Conservation (phyloP, 2,888 invertebrate species). For the Zeuzera pyrina region DNA sequence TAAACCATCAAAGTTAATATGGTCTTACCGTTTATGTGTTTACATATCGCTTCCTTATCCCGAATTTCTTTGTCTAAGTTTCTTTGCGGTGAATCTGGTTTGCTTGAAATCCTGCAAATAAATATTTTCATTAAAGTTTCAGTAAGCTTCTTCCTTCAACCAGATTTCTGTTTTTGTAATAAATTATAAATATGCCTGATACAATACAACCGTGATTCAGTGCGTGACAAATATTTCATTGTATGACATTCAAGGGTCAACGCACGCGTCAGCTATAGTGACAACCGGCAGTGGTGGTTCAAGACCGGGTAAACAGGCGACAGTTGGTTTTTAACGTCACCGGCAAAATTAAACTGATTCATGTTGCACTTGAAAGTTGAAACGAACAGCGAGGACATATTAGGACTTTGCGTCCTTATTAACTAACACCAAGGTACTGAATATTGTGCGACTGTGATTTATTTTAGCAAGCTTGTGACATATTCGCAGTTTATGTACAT, state of each 20-base stretch:
- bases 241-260: constrained; percentile 55
- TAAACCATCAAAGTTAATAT: constrained; percentile 9
- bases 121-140: constrained; percentile 14
- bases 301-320: constrained; percentile 31
- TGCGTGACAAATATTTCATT: constrained; percentile 46
- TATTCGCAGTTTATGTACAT: too few relatives aligned
- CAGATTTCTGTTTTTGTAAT: too few relatives aligned
- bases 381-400: background rate
- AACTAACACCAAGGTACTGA: too few relatives aligned
- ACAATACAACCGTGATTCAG: constrained; percentile 29
- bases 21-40: constrained; percentile 61
- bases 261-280: constrained; percentile 38
- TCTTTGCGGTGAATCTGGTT: constrained; percentile 46
- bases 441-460: too few relatives aligned
- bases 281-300: constrained; percentile 17
- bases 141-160: background rate
- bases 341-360: constrained; percentile 51
- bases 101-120: constrained; percentile 46
- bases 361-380: constrained; percentile 19
- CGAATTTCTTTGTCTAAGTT: constrained; percentile 52
- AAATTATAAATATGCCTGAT: background rate
- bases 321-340: constrained; percentile 34
- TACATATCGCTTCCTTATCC: constrained; percentile 49
- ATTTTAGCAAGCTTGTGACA: too few relatives aligned
- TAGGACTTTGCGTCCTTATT: too few relatives aligned